Conservation (phyloP, 2,113 vertebrate genomes). For the Sapajus apella region DNA sequence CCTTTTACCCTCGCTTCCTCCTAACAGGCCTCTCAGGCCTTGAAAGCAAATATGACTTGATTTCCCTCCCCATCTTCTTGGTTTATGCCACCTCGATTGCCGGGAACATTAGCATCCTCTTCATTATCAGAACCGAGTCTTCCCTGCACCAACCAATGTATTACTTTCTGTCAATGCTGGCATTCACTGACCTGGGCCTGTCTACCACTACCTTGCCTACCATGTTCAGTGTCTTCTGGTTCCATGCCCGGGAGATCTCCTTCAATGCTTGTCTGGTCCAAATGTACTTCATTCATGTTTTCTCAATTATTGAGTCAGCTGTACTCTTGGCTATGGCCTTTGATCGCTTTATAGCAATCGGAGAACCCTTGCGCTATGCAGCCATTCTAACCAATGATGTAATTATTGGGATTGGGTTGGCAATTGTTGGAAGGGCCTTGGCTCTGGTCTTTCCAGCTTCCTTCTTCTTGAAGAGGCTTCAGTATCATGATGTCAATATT, state of each 20-base stretch:
- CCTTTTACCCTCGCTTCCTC: constrained; percentile 52
- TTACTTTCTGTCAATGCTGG: constrained; percentile 74
- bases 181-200: constrained; percentile 70
- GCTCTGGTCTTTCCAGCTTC: constrained; percentile 71
- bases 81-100: constrained; percentile 68
- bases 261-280: constrained; percentile 71
- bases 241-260: constrained; percentile 63
- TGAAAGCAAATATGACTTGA: constrained; percentile 59
- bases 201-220: constrained; percentile 70
- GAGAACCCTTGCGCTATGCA: constrained; percentile 60
- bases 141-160: constrained; percentile 79
- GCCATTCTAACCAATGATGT: constrained; percentile 62
- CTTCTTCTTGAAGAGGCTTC: constrained; percentile 74
- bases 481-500: constrained; percentile 52
- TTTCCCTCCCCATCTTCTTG: constrained; percentile 69
- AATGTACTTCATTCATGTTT: constrained; percentile 81
- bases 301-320: constrained; percentile 68
- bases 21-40: constrained; percentile 66
- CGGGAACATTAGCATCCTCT: constrained; percentile 73
- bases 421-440: constrained; percentile 66
- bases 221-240: constrained; percentile 76
- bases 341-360: constrained; percentile 68
- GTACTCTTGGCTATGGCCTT: constrained; percentile 76
- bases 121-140: constrained; percentile 64
- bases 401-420: constrained; percentile 45